Base-by-base conservation (phyloP, 1,140 invertebrate genomes). In the Temnothorax nylanderi region DNA sequence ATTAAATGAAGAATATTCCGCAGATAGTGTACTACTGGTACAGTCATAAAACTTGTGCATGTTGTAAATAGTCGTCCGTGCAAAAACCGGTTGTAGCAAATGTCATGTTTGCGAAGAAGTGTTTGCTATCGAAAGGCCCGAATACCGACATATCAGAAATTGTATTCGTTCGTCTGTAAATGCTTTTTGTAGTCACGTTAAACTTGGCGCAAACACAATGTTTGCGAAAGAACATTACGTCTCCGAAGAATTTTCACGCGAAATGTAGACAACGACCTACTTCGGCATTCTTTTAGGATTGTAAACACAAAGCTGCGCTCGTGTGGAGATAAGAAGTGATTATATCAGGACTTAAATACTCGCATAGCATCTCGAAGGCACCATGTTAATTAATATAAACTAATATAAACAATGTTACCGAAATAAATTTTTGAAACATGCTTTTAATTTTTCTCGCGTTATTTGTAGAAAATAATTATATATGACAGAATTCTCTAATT, bases 41-140 rank as follows among this genome's bases (percentile, higher is more conserved):
- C 1, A 67, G n/a, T 69, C 41, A 32, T 71, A 21, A 86, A 51
- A 49, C 62, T 51, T 80, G 49, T 44, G 21, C 65, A 67, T 2
- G 49, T 58, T 82, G 67, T 84, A 84, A 87, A 82, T 32, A 82
- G 49, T 72, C 41, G 41, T 71, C 11, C 8, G 26, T 65, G 47
- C 47, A 85, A 65, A 81, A 88, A 80, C 80, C 65, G 84, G 84
- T 80, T 88, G 49, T 71, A 74, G 54, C 21, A 86, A 88, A 86
- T 80, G 74, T 88, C 74, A 74, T 64, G 87, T 72, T 86, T 86
- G 56, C 67, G 34, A 86, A 86, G 37, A 71, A 86, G 62, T 56
- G 21, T 65, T 72, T 78, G 13, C 54, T 54, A 72, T 88, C 65
- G 56, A 76, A 69, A 86, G 41, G 56, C 54, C 56, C 62, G 51